Evolutionary conservation across 2,113 vertebrate genomes (phyloP).

Genomic region (Crotalus horridus): DNA sequence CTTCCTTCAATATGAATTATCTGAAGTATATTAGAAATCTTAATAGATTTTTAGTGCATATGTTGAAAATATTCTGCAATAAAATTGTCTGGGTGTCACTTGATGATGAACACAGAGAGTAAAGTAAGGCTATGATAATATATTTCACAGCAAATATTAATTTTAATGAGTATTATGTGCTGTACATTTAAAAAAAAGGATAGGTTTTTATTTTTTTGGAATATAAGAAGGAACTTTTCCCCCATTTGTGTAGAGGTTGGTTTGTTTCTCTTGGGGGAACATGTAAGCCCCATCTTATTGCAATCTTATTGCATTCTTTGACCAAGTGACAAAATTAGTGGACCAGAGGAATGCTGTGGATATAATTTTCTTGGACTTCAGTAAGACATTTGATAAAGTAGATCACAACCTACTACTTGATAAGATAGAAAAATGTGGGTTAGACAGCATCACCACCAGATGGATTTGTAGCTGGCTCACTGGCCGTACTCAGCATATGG

Average conservation of each 20-base stretch:
- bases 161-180: background rate
- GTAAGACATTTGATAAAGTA: too few species aligned
- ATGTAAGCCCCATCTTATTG: background rate
- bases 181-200: background rate
- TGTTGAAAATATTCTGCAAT: background rate
- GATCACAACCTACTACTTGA: too few species aligned
- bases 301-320: too few species aligned
- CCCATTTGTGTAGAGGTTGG: accelerated
- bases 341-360: too few species aligned
- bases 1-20: background rate
- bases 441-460: too few species aligned
- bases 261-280: background rate
- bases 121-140: background rate
- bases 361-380: too few species aligned
- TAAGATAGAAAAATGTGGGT: too few species aligned
- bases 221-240: background rate
- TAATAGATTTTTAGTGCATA: background rate
- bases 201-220: background rate
- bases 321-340: too few species aligned
- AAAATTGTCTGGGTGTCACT: background rate
- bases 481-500: too few species aligned
- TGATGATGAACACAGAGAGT: background rate
- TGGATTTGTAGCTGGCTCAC: too few species aligned
- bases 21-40: background rate
- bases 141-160: conserved; percentile 21